Percentiles rank a stretch among this genome's conserved stretches.
phyloP scores from a whole-genome alignment of 1,140 invertebrate genomes.

The Megalopta genalis region DNA sequence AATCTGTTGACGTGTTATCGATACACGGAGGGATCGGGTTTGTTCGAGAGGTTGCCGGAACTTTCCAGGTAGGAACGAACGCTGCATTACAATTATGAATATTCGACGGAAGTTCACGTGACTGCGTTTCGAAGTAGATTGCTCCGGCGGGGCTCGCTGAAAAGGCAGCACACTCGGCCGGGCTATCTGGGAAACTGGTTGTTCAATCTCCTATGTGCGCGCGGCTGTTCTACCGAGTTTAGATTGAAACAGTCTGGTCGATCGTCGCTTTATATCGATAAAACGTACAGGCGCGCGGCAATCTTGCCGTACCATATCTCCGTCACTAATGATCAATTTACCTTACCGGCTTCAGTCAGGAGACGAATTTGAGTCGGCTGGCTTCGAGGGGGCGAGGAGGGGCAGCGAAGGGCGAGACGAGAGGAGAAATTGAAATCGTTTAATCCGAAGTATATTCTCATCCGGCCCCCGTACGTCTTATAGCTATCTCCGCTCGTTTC shows the following conservation, averaged over 20 bases:
- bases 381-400: background rate
- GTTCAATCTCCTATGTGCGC: slow-evolving; percentile 6
- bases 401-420: background rate
- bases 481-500: slow-evolving; percentile 28
- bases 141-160: background rate
- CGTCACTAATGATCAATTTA: slow-evolving; percentile 48
- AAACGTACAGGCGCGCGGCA: slow-evolving; percentile 7
- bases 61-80: background rate
- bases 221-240: slow-evolving; percentile 15
- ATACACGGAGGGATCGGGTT: background rate
- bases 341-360: slow-evolving; percentile 1
- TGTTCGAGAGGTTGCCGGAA: background rate
- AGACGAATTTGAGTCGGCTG: slow-evolving; percentile 19
- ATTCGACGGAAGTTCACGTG: background rate
- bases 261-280: slow-evolving; percentile 19
- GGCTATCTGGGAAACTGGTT: background rate
- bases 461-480: slow-evolving; percentile 14
- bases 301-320: slow-evolving; percentile 16
- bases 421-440: slow-evolving; percentile 44
- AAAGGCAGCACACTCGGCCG: background rate
- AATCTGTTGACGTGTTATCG: background rate
- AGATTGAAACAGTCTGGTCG: slow-evolving; percentile 14
- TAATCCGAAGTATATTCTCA: slow-evolving; percentile 45
- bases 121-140: slow-evolving; percentile 1
- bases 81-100: slow-evolving; percentile 2